Evolutionary conservation across 1,140 invertebrate genomes (phyloP).

Genomic region (Leptopilina boulardi): DNA sequence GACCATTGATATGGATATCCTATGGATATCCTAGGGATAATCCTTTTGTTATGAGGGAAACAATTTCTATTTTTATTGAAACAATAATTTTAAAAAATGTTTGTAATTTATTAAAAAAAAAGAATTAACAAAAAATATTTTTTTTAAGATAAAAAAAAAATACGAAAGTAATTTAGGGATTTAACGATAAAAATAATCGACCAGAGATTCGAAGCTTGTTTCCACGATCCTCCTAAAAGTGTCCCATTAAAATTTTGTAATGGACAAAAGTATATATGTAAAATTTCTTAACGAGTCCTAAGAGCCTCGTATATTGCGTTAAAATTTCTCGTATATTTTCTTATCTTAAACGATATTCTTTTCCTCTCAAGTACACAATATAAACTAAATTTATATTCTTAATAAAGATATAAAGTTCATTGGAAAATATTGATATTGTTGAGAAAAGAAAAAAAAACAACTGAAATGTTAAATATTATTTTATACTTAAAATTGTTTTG

Average conservation of each 20-base stretch:
- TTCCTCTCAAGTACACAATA: background rate
- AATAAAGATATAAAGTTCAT: too few species aligned
- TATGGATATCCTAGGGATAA: too few species aligned
- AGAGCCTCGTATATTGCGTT: background rate
- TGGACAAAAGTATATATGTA: conserved; percentile 12
- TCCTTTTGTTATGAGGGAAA: too few species aligned
- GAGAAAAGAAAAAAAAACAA: too few species aligned
- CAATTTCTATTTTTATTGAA: too few species aligned
- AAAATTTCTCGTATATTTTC: background rate
- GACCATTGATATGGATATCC: too few species aligned
- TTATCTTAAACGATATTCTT: conserved; percentile 5
- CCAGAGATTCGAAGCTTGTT: background rate
- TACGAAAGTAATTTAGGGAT: background rate
- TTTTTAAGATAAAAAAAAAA: background rate
- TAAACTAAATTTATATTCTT: background rate
- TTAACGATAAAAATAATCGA: background rate
- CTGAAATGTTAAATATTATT: too few species aligned
- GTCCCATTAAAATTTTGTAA: conserved; percentile 4
- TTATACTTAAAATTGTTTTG: too few species aligned
- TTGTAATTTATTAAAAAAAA: too few species aligned
- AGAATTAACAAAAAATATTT: too few species aligned
- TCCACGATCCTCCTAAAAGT: background rate
- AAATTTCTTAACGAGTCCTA: conserved; percentile 10
- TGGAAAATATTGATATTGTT: too few species aligned
- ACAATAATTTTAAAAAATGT: too few species aligned